Evolutionary conservation across 2,113 vertebrate genomes (phyloP).

Genomic region (Ginglymostoma cirratum): DNA sequence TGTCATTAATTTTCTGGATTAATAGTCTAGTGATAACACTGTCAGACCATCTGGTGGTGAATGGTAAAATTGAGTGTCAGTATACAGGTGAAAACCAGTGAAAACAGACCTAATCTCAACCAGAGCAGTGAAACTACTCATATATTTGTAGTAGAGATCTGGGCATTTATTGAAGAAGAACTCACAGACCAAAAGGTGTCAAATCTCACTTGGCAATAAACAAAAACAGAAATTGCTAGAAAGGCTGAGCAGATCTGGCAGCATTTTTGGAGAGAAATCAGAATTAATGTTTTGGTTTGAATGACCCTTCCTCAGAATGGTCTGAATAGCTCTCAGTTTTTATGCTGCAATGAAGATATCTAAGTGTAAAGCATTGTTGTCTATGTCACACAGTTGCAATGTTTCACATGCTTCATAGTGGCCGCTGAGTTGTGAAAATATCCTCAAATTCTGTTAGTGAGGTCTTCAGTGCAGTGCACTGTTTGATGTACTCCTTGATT

Average conservation of each 20-base stretch:
- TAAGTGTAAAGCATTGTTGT: neutral
- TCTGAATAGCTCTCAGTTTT: neutral
- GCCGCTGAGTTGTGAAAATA: neutral
- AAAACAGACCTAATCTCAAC: neutral
- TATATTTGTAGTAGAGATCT: neutral
- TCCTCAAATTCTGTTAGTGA: neutral
- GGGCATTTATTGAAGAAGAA: neutral
- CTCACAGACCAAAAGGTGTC: neutral
- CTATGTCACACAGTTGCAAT: neutral
- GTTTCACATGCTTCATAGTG: neutral
- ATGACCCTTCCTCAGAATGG: too few relatives aligned
- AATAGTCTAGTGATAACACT: too few relatives aligned
- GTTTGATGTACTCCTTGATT: neutral
- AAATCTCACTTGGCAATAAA: neutral
- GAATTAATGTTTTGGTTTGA: too few relatives aligned
- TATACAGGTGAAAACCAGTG: neutral
- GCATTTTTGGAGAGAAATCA: too few relatives aligned
- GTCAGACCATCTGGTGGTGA: neutral
- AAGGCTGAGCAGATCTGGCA: too few relatives aligned
- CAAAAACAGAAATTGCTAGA: too few relatives aligned
- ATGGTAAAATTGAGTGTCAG: too few relatives aligned
- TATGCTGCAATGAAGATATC: neutral
- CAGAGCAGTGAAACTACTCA: neutral
- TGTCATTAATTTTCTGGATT: too few relatives aligned
- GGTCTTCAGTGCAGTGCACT: neutral